Evolutionary conservation across 2,797 vertebrate genomes (phyloP).

Genomic region (Sebastolobus altivelis): DNA sequence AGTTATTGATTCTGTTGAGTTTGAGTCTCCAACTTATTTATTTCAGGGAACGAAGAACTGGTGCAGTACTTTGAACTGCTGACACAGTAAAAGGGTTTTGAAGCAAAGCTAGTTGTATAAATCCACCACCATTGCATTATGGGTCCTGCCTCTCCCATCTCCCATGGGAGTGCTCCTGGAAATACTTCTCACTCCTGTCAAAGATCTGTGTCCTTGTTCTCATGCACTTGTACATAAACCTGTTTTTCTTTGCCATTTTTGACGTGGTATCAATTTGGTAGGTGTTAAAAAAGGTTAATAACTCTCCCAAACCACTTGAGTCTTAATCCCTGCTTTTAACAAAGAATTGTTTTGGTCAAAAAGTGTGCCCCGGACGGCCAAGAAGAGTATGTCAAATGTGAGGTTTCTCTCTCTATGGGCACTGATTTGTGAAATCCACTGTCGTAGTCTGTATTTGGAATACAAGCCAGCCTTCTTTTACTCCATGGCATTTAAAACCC

Average conservation of each 20-base stretch:
- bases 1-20: constrained; percentile 56
- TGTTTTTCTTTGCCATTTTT: constrained; percentile 49
- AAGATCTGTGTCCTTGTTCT: constrained; percentile 46
- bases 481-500: constrained; percentile 1
- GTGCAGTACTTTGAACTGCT: constrained; percentile 51
- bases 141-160: constrained; percentile 48
- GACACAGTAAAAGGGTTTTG: constrained; percentile 32
- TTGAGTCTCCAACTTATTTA: constrained; percentile 65
- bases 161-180: constrained; percentile 52
- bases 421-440: constrained; percentile 33
- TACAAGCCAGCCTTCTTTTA: constrained; percentile 36
- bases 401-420: constrained; percentile 3
- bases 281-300: constrained; percentile 47
- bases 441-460: constrained; percentile 36
- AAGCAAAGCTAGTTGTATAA: constrained; percentile 49
- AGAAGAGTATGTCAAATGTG: constrained; percentile 19
- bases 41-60: constrained; percentile 50
- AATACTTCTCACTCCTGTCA: constrained; percentile 36
- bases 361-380: background rate
- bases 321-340: constrained; percentile 42
- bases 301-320: constrained; percentile 28
- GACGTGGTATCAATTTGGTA: constrained; percentile 38
- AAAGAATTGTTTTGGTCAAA: constrained; percentile 52
- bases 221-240: constrained; percentile 72
- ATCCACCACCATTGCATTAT: constrained; percentile 47